Percentiles rank a stretch among this genome's conserved stretches.
phyloP scores from a whole-genome alignment of 2,113 vertebrate genomes.

The Fukomys damarensis region DNA sequence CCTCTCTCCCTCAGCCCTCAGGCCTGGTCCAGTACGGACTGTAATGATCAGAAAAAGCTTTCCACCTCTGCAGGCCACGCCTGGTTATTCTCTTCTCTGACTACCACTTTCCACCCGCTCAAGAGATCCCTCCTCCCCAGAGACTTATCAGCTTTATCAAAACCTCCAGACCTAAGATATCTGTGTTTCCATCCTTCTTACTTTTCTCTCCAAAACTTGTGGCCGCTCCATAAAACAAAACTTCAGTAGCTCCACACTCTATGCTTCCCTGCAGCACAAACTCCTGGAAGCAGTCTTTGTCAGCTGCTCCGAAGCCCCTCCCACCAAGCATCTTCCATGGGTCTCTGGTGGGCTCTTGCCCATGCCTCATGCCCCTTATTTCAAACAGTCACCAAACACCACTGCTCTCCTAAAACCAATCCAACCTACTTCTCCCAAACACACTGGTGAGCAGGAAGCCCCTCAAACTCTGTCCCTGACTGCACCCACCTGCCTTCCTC shows the following conservation, averaged over 20 bases:
- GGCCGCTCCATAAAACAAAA: background rate
- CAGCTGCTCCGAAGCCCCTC: background rate
- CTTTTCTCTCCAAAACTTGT: background rate
- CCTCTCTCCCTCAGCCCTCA: background rate
- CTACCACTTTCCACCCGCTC: background rate
- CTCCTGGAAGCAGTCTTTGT: background rate
- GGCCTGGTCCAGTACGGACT: background rate
- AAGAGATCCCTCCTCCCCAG: background rate
- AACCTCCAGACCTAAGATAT: background rate
- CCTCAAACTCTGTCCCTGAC: background rate
- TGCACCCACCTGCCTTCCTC: background rate
- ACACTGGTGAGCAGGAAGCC: background rate
- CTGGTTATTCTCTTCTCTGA: background rate
- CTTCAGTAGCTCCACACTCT: background rate
- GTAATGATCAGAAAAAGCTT: background rate
- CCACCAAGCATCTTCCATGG: background rate
- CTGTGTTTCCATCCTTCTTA: background rate
- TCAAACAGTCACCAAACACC: background rate
- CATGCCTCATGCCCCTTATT: background rate
- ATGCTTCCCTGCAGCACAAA: background rate
- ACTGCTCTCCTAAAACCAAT: slow-evolving; percentile 22
- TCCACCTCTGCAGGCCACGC: background rate
- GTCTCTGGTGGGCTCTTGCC: background rate
- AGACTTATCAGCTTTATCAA: background rate
- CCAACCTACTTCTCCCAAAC: background rate